Base-by-base conservation (phyloP, 2,113 vertebrate genomes). In the Rhombomys opimus region DNA sequence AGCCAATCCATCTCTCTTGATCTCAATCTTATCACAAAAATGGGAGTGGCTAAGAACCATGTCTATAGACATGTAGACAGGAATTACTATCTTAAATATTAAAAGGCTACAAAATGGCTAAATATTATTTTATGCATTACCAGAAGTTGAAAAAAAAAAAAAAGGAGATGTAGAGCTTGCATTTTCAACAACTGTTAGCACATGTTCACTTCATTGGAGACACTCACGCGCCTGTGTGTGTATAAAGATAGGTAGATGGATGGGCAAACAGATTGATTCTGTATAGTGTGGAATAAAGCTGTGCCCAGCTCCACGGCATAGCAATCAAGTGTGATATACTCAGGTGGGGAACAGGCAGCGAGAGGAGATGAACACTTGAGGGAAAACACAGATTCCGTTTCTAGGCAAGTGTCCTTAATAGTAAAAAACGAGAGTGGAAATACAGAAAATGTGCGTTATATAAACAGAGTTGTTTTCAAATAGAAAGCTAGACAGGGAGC, bases 371-470 rank as follows among this genome's bases (percentile, higher is more conserved):
- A 97, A 95, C 38, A 73, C 94, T 94, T 94, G 85, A 82, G 59
- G 67, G 87, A 84, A 93, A 80, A 95, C 32, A 94, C 92, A 91
- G 95, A 96, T 84, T 95, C 91, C 57, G 68, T 96, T 96, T 96
- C 90, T 13, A 95, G 94, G 84, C 90, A 96, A 97, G 94, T 94
- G 80, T 87, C 91, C 95, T 97, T 98, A 98, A 97, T 96, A 91
- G 81, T 96, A 93, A 98, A 97, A 97, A 96, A 97, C 91, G 97
- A 97, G 96, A 73, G 68, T 2, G 91, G 96, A 97, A 96, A 96
- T 93, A 96, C 81, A 93, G 91, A 97, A 96, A 97, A 96, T 94
- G 86, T 38, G 65, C 93, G 94, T 95, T 96, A 89, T 94, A 89
- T 95, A 97, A 95, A 95, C 90, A 96, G 89, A 78, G 73, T 90